Percentiles rank a stretch among this genome's conserved stretches.
These are phyloP conservation scores for Troglohyphantes excavatus DNA, from an alignment of 2,888 invertebrate species.

Conservation along the genomic window DNA sequence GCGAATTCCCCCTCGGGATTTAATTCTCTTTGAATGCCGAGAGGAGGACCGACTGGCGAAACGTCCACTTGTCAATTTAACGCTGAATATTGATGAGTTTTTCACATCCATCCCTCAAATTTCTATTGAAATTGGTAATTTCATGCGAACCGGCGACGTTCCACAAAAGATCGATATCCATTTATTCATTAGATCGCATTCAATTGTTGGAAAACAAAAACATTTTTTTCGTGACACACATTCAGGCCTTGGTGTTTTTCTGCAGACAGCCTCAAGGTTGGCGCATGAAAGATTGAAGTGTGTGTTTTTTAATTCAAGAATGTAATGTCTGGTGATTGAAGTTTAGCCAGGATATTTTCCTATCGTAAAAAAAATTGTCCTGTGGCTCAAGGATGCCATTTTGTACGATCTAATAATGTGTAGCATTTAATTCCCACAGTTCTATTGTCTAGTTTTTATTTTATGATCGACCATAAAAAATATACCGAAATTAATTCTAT, in stretches of 20 bases:
- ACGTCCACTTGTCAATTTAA: not conserved
- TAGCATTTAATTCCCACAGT: not conserved
- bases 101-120: not conserved
- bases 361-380: not conserved
- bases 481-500: not conserved
- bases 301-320: not conserved
- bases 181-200: constrained; percentile 4
- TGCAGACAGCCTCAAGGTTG: not conserved
- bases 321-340: not conserved
- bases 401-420: not conserved
- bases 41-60: not conserved
- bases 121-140: not conserved
- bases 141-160: not conserved
- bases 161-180: not conserved
- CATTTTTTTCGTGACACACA: not conserved
- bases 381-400: not conserved
- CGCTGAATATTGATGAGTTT: not conserved
- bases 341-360: not conserved
- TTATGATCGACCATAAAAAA: not conserved
- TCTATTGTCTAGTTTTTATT: not conserved
- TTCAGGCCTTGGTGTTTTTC: not conserved
- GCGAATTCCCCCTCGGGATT: not conserved
- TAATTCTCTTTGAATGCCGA: not conserved
- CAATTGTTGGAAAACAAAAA: not conserved
- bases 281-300: not conserved